phyloP scores from a whole-genome alignment of 2,888 invertebrate species.

The Noctua fimbriata region DNA sequence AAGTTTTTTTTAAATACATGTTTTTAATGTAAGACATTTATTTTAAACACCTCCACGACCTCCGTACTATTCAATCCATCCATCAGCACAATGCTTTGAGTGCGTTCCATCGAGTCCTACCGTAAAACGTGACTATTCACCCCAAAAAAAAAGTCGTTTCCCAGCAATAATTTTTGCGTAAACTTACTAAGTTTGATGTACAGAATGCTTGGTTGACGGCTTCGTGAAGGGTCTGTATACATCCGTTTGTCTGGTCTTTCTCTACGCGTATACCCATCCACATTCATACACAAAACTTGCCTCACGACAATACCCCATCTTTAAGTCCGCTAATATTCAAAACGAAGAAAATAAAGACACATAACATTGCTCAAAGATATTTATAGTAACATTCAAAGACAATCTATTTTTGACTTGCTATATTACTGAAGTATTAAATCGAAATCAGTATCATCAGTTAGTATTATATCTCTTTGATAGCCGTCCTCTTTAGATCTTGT shows the following conservation, averaged over 20 bases:
- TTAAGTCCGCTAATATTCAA: not conserved
- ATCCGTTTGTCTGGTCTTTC: not conserved
- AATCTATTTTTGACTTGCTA: slow-evolving; percentile 32
- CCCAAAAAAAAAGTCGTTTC: no score
- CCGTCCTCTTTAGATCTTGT: not conserved
- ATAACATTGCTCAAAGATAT: not conserved
- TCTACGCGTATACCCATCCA: not conserved
- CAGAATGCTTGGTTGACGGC: no score
- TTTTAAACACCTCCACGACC: no score
- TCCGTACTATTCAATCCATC: no score
- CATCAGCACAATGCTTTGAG: no score
- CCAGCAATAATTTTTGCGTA: no score
- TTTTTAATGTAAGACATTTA: no score
- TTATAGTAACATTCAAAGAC: slow-evolving; percentile 33
- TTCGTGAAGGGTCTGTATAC: no score
- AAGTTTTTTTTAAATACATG: no score
- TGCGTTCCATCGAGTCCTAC: no score
- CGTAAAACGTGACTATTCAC: no score
- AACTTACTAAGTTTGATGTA: no score
- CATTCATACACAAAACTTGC: not conserved
- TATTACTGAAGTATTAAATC: not conserved
- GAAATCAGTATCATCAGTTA: slow-evolving; percentile 3
- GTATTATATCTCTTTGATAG: not conserved
- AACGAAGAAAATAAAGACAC: not conserved
- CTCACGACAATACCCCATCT: not conserved